A percentile compares a stretch with the other conserved stretches of the same genome.
Evolutionary conservation across 2,113 vertebrate genomes (phyloP).

Genomic region (Typhlomys cinereus): DNA sequence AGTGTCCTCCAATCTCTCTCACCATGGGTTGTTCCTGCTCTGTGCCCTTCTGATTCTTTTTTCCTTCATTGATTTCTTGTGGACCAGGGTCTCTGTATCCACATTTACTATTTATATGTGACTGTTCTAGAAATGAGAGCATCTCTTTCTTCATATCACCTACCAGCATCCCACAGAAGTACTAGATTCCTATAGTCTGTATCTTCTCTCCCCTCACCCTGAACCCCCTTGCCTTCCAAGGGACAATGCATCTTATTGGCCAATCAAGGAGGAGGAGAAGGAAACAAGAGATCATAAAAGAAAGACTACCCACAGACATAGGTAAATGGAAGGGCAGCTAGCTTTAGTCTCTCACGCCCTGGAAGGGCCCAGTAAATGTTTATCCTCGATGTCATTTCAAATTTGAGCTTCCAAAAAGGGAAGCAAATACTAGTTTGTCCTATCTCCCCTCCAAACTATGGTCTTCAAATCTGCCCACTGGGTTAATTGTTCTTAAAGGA

Average conservation of each 20-base stretch:
- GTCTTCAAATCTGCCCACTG: neutral
- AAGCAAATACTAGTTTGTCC: neutral
- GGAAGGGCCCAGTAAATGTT: neutral
- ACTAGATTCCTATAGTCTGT: neutral
- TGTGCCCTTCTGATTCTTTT: neutral
- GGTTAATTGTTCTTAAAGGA: neutral
- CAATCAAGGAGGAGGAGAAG: neutral
- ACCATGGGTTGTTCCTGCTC: neutral
- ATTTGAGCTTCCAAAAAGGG: neutral
- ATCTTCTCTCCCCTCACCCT: neutral
- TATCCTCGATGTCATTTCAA: neutral
- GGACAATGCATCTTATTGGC: neutral
- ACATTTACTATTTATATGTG: neutral
- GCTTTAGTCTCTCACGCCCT: neutral
- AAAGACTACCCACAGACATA: neutral
- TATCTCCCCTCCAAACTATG: neutral
- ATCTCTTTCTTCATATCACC: neutral
- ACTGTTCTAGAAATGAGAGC: neutral
- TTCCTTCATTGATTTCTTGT: neutral
- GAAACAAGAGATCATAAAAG: no score
- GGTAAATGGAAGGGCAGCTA: neutral
- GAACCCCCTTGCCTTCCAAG: neutral
- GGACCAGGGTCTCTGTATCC: no score
- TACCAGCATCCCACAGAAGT: neutral
- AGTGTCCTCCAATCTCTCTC: rapidly evolving